Base-by-base conservation (phyloP, 1,140 invertebrate genomes). In the Ostrea edulis region DNA sequence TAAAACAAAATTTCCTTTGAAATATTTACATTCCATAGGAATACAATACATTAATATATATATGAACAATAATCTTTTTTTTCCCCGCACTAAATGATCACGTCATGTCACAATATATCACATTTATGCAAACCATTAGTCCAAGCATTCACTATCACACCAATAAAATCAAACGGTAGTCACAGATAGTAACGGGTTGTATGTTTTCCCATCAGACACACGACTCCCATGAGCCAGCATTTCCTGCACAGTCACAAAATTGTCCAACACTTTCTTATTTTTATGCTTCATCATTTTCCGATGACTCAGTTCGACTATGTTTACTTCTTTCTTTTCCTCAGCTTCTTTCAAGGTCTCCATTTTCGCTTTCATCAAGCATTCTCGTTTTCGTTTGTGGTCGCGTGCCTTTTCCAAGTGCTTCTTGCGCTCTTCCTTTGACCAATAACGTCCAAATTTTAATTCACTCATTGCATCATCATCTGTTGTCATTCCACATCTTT, bases 381-480 rank as follows among this genome's bases (percentile, higher is more conserved):
- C 94, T 83, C 95, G 93, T 84, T 93, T 93, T 52, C 90, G 90
- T 85, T 97, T 96, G 8, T 96, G 95, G 91, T 97, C 97, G 54
- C 96, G 95, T 0, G 97, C 96, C 85, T 96, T 96, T 91, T 97
- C 97, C 87, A 97, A 92, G 91, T 97, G 97, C 25, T 96, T 95
- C 92, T 97, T 97, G 11, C 97, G 95, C 88, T 98, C 97, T 90
- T 97, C 97, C 95, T 97, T 97, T 22, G 96, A 97, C 97, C 97
- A 98, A 93, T 97, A 97, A 58, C 97, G 96, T 52, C 97, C 97
- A 85, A 97, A 96, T 95, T 98, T 98, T 84, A 97, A 95, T 92
- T 98, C 97, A 22, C 97, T 97, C 93, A 97, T 96, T 17, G 97
- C 97, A 91, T 98, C 97, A 92, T 98, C 97, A 93, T 98, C 97